Evolutionary conservation across 2,888 invertebrate genomes (phyloP).

Genomic region (Chironomus riparius): DNA sequence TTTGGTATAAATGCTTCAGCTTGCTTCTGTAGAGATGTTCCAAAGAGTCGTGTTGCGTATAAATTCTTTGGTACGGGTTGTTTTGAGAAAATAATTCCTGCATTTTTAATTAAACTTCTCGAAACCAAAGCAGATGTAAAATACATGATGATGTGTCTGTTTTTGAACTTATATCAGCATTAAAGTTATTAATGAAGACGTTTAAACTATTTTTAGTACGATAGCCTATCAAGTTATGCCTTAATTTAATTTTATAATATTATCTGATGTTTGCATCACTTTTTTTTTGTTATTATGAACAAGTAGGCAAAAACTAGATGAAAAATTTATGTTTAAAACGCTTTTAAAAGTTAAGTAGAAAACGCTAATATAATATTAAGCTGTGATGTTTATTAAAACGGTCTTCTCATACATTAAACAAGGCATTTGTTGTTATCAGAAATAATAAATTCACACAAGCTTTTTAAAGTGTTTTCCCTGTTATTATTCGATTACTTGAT

Average conservation of each 20-base stretch:
- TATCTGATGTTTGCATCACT: not conserved
- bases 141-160: not conserved
- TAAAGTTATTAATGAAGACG: not conserved
- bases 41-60: not conserved
- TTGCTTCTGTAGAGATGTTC: not conserved
- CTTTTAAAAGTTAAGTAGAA: no score
- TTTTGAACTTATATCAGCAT: not conserved
- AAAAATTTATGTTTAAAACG: no score
- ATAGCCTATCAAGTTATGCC: no score
- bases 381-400: no score
- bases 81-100: not conserved
- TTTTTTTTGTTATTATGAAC: not conserved
- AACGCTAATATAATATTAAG: no score
- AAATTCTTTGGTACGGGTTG: not conserved
- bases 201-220: no score
- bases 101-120: slow-evolving; percentile 10
- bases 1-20: not conserved
- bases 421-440: no score
- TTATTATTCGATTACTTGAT: no score
- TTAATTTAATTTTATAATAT: not conserved
- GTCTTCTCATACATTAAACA: no score
- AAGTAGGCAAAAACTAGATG: not conserved
- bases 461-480: no score
- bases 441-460: no score
- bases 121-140: not conserved